Evolutionary conservation across 2,113 vertebrate species (phyloP), one percentile per base, ranked within the genome.

Genomic region (Thamnophis sirtalis): DNA sequence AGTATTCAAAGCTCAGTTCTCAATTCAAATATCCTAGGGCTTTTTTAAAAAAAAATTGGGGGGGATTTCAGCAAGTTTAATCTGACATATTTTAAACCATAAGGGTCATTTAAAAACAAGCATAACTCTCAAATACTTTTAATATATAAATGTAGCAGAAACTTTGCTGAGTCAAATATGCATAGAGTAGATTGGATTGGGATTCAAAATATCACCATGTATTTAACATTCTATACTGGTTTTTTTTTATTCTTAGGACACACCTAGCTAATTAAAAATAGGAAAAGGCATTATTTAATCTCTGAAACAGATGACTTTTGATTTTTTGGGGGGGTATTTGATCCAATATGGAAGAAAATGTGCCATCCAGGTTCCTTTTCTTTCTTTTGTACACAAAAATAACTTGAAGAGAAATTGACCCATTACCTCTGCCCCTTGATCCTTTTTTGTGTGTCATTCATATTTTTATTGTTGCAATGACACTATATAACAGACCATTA

Each of bases 241-340:
- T 60, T 96, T 96, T n/a, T 68, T 96, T 96, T 95, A 94, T 92
- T 95, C 94, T 93, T 96, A 94, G 94, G 92, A 93, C 96, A 68
- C 50, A 93, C 95, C 95, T 86, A 94, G 92, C 91, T 93, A 95
- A 93, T 94, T 97, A 21, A 84, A 56, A 84, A 21, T 9, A 43
- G 58, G 2, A 80, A 54, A 54, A 21, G 15, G 3, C 54, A 73
- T 48, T 48, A 87, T 58, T 43, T 15, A 38, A n/a, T 33, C 9
- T 33, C 28, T 54, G 22, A 28, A n/a, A 88, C 73, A 48, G 24
- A 33, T 54, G 58, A 28, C 22, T 51, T 85, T 28, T 58, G 50
- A 26, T 87, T 53, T 54, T 19, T n/a, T n/a, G 28, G 43, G 43
- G 43, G n/a, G n/a, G n/a, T 24, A 53, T 87, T 87, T 48, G 33